A percentile compares a stretch with the other conserved stretches of the same genome.
phyloP scores from a whole-genome alignment of 2,113 vertebrate species.

The Trematomus loennbergii region DNA sequence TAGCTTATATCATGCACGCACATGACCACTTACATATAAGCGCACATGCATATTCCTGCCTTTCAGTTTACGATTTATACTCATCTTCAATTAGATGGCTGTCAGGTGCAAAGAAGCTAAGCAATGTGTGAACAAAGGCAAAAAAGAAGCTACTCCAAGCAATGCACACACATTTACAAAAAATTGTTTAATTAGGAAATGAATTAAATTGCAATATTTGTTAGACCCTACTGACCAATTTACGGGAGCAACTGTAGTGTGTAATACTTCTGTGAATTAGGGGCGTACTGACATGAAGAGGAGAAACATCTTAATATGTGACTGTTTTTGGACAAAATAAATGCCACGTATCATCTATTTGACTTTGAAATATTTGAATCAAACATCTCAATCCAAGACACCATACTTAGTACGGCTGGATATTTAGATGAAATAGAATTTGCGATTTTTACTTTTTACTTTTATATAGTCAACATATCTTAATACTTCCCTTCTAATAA shows the following conservation, averaged over 20 bases:
- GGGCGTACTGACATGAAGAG: too few species aligned
- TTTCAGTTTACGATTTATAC: neutral
- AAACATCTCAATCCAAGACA: neutral
- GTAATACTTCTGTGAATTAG: too few species aligned
- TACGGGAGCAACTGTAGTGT: too few species aligned
- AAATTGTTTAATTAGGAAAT: neutral
- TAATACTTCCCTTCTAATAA: neutral
- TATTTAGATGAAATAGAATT: neutral
- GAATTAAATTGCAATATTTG: neutral
- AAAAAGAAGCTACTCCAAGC: too few species aligned
- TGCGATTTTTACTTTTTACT: neutral
- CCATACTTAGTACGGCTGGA: neutral
- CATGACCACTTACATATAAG: neutral
- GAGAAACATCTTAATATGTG: too few species aligned
- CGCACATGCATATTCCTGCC: neutral
- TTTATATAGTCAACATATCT: neutral
- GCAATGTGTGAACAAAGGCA: neutral
- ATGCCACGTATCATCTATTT: neutral
- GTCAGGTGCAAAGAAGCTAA: neutral
- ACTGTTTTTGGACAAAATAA: neutral
- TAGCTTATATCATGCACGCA: neutral
- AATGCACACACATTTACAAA: neutral
- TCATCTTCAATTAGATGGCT: neutral
- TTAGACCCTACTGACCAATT: neutral
- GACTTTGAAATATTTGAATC: neutral